Evolutionary conservation across 2,888 invertebrate genomes (phyloP).

Genomic region (Dicycla oo): DNA sequence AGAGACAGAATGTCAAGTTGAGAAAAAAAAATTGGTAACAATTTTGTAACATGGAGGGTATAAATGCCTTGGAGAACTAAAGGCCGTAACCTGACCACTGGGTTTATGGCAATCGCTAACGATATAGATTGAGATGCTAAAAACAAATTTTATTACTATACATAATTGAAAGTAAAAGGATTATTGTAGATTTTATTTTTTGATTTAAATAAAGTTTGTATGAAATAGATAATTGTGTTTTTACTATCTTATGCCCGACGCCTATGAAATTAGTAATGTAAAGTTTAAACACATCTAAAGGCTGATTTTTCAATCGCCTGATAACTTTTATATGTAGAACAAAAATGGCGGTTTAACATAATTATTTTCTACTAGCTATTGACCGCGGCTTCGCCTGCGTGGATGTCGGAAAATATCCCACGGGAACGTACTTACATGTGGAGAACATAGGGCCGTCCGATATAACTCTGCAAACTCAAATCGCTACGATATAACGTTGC

Average conservation of each 20-base stretch:
- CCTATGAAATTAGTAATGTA: too few species aligned
- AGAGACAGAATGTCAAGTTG: constrained; percentile 71
- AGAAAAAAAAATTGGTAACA: constrained; percentile 61
- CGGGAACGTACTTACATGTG: too few species aligned
- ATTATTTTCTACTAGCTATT: too few species aligned
- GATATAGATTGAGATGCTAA: constrained; percentile 78
- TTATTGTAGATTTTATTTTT: constrained; percentile 90
- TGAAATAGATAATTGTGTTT: constrained; percentile 76
- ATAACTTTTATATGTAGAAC: too few species aligned
- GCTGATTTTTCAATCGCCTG: too few species aligned
- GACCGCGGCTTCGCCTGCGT: too few species aligned
- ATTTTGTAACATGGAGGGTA: constrained; percentile 72
- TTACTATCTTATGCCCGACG: constrained; percentile 17
- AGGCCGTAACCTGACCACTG: constrained; percentile 52
- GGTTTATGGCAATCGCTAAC: constrained; percentile 65
- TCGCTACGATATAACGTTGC: too few species aligned
- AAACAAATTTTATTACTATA: constrained; percentile 86
- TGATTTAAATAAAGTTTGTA: constrained; percentile 91
- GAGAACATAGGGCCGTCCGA: too few species aligned
- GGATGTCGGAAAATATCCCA: too few species aligned
- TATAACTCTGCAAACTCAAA: too few species aligned
- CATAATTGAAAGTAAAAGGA: constrained; percentile 84
- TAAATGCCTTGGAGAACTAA: constrained; percentile 73
- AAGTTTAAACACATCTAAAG: too few species aligned
- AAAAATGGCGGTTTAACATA: too few species aligned